Base-by-base conservation (phyloP, 92 coral and sea anemone genomes). In the Parazoanthus darwini region DNA sequence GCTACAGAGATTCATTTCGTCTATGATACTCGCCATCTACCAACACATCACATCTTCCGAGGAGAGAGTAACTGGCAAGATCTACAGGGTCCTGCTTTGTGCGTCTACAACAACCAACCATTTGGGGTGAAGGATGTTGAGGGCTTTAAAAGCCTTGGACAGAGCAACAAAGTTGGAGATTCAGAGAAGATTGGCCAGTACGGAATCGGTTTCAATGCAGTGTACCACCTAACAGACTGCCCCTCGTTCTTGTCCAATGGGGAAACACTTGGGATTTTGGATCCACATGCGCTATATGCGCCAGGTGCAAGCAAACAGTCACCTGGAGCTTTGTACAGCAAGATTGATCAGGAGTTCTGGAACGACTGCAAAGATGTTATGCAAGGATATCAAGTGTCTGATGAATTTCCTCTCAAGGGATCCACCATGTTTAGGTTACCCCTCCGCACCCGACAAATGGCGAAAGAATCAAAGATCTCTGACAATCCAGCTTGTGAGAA, bases 1-100 rank as follows among this genome's bases (percentile, higher is more conserved):
- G 98, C 98, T 43, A 94, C 90, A 1, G 96, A 95, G 87, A 90
- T 95, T 43, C 96, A 94, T 82, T 95, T 95, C 78, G 81, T 95
- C 25, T 92, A 87, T 38, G 98, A 95, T 86, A 94, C 96, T 7
- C 93, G 98, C 4, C 81, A 89, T n/a, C 96, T 78, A 22, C 59
- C 65, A 68, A 22, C 56, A 16, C 50, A 81, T 23, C 74, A 81
- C 63, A 80, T 86, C 13, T 78, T 80, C 35, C 75, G 50, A 63
- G 50, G 75, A 20, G 29, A 71, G 1, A 72, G 51, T 29, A 71
- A 72, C 37, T 71, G 81, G 72, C 38, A 81, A 46, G 90, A 88
- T 54, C 68, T 88, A 16, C 90, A 88, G 67, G 90, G 90, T 22
- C 90, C 90, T 29, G 87, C 90, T 10, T 86, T 88, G 59, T 88